These are phyloP conservation scores for Eupristina koningsbergeri DNA, from an alignment of 1,140 invertebrate genomes.

Conservation along the genomic window DNA sequence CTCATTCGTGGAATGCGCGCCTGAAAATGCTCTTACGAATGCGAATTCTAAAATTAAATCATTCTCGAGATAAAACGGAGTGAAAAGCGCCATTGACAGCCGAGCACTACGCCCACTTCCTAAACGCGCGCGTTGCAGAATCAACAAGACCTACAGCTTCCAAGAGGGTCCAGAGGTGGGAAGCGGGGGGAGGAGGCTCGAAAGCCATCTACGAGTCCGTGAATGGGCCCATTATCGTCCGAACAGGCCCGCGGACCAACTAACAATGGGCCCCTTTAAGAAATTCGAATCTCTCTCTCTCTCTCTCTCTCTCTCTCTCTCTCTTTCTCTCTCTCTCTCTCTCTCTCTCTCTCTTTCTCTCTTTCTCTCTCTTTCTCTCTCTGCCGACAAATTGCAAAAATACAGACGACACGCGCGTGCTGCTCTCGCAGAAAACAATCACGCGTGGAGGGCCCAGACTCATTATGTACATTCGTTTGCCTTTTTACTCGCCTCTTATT, in stretches of 20 bases:
- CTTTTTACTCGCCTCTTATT: constrained; percentile 22
- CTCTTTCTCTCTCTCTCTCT: background rate
- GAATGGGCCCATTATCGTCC: constrained; percentile 64
- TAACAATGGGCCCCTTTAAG: constrained; percentile 61
- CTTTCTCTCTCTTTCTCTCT: background rate
- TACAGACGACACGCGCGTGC: constrained; percentile 44
- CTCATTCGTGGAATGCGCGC: background rate
- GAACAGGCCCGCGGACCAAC: constrained; percentile 33
- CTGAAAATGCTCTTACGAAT: background rate
- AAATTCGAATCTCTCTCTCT: constrained; percentile 54
- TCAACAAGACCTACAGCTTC: constrained; percentile 48
- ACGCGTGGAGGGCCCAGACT: constrained; percentile 30
- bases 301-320: background rate
- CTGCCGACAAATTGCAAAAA: constrained; percentile 60
- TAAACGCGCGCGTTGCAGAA: constrained; percentile 40
- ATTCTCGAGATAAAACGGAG: constrained; percentile 53
- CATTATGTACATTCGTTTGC: constrained; percentile 30
- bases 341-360: background rate
- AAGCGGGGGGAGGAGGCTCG: constrained; percentile 23
- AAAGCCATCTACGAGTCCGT: constrained; percentile 47
- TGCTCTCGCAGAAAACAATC: constrained; percentile 57
- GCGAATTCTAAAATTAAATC: constrained; percentile 44
- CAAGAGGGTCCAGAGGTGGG: background rate
- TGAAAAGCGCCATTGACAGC: constrained; percentile 58
- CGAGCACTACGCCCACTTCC: constrained; percentile 55